Evolutionary conservation across 2,797 vertebrate genomes (phyloP), one percentile per base, ranked within the genome.

Genomic region (Lepidocolaptes lacrymiger): DNA sequence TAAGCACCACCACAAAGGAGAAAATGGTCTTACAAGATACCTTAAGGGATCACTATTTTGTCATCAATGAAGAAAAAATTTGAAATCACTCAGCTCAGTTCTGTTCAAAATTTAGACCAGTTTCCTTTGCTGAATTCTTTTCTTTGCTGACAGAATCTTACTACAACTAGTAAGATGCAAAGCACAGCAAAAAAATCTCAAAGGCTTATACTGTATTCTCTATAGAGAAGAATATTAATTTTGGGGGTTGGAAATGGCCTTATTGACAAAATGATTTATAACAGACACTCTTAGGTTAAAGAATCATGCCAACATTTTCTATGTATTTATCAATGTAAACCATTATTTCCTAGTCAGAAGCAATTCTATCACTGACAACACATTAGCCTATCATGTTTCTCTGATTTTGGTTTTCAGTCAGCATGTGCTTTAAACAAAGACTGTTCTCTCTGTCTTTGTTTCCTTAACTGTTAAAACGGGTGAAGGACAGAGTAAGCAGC

Each of bases 181-280:
- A 85, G 24, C 24, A 77, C 36, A 59, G 18, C 27, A 66, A 39
- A 51, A 88, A 72, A 52, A 61, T 36, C 39, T 44, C n/a, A 32
- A 78, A 72, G 37, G 32, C 13, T 23, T 55, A 48, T 23, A 59
- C 13, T 28, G 3, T n/a, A 54, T 37, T 76, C 10, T 55, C 26
- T 56, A 21, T 5, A 80, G 19, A 86, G n/a, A 32, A 61, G 21
- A 41, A 13, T 14, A 34, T 20, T 75, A 71, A 55, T 68, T 46
- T 26, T 39, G 39, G 39, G 39, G 39, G 39, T 39, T 39, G 0
- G 0, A 8, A 34, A 43, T 30, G 18, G 4, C 26, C 28, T 54
- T 79, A 41, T 20, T 56, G 28, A 79, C 23, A 91, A 76, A 73
- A 69, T n/a, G 1, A 69, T 76, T 56, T 48, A 39, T 32, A 73